Conservation (phyloP, 2,888 invertebrate genomes). For the Agrochola litura region DNA sequence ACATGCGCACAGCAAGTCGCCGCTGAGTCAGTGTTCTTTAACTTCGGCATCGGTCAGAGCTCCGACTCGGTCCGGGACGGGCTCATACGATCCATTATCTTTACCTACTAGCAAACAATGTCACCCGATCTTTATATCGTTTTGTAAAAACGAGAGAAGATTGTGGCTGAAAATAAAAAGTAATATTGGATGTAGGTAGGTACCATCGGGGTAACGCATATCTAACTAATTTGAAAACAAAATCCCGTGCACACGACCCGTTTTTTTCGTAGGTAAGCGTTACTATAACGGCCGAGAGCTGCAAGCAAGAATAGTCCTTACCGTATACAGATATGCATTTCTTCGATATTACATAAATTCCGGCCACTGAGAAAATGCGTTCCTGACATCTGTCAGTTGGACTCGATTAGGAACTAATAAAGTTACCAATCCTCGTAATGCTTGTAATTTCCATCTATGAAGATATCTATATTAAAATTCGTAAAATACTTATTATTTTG, state of each 20-base stretch:
- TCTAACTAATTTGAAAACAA: too few species aligned
- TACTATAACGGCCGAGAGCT: too few species aligned
- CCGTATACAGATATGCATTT: too few species aligned
- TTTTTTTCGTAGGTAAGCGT: too few species aligned
- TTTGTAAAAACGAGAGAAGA: conserved; percentile 42
- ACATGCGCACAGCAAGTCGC: conserved; percentile 92
- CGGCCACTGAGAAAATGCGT: neutral
- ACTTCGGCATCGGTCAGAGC: conserved; percentile 93
- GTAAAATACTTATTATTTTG: neutral
- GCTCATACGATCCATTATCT: conserved; percentile 94
- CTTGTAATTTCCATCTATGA: too few species aligned
- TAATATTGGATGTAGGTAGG: neutral
- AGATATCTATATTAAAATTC: neutral
- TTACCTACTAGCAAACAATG: conserved; percentile 86
- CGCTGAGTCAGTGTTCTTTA: conserved; percentile 93
- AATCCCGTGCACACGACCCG: too few species aligned
- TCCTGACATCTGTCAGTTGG: too few species aligned
- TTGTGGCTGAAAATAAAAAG: conserved; percentile 22
- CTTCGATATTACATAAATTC: neutral
- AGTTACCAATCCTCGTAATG: neutral
- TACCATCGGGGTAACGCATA: too few species aligned
- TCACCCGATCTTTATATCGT: conserved; percentile 59
- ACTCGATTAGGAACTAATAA: neutral
- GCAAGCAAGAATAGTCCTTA: too few species aligned
- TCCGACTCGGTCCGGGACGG: conserved; percentile 94